Evolutionary conservation across 2,888 invertebrate species (phyloP), one percentile per base, ranked within the genome.

Genomic region (Athalia rosae): DNA sequence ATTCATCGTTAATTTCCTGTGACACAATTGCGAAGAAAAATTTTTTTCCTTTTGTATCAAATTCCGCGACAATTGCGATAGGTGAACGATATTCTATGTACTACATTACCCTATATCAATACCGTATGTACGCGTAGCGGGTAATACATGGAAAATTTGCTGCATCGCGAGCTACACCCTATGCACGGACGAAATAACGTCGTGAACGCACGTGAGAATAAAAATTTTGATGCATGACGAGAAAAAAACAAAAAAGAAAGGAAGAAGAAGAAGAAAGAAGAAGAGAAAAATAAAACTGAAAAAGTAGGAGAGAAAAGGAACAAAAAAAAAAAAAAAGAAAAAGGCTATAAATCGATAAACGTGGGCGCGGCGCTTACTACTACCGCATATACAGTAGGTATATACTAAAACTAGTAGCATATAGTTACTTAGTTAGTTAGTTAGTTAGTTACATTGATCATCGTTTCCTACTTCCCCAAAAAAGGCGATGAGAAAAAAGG

Each of bases 281-380:
- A 58, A 58, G 13, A 47, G 71, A 66, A 8, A 69, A 61, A 50
- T 78, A 74, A 78, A 53, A 62, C 76, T 76, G 76, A 76, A 63
- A 64, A 76, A 58, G 3, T 56, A 43, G 28, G 61, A 8, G 50
- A 7, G 69, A 28, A 58, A 13, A 47, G 13, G n/a, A n/a, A n/a
- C n/a, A n/a, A 8, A 53, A 61, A 43, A 56, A 47, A 66, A 56
- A 50, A 62, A 77, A 77, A 77, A 78, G 69, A 62, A 50, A 77
- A 77, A 79, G 78, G 79, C 77, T n/a, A 71, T 71, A 58, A 71
- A 71, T 71, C 71, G 71, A 71, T 77, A 79, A 76, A 81, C 77
- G 78, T 77, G 76, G 79, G 79, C 66, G 78, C 77, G 69, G 69
- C 69, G 69, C 71, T n/a, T n/a, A 58, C 58, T n/a, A 58, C 58